A percentile compares a stretch with the other conserved stretches of the same genome.
phyloP scores from a whole-genome alignment of 2,797 vertebrate species.

The Acipenser ruthenus region DNA sequence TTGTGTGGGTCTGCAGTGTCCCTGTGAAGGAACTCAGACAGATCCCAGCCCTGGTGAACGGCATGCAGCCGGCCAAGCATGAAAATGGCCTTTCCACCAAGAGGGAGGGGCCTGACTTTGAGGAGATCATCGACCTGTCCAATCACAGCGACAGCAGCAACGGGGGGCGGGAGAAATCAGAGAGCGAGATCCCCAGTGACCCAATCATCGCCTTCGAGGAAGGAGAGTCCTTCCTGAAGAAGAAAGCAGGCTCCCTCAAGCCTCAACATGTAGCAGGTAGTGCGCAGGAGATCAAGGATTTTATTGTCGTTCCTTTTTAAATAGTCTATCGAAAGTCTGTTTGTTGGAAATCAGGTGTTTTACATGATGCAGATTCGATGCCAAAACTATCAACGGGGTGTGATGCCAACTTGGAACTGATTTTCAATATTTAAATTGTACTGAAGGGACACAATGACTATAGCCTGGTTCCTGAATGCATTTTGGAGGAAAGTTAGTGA shows the following conservation, averaged over 20 bases:
- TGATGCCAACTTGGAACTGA: no score
- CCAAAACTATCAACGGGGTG: no score
- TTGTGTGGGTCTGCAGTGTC: no score
- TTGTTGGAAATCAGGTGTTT: no score
- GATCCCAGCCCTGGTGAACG: conserved; percentile 65
- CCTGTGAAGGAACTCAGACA: neutral
- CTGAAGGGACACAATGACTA: no score
- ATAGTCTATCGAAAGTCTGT: no score
- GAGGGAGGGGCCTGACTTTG: conserved; percentile 48
- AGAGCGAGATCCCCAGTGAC: conserved; percentile 43
- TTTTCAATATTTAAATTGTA: no score
- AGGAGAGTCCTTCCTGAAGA: conserved; percentile 85
- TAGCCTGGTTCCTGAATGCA: no score
- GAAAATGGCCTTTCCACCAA: conserved; percentile 79
- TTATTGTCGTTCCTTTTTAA: no score
- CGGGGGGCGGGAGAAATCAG: conserved; percentile 48
- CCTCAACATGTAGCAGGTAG: conserved; percentile 88
- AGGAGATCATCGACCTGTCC: conserved; percentile 61
- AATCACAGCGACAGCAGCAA: conserved; percentile 61
- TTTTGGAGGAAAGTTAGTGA: no score
- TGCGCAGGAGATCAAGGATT: neutral
- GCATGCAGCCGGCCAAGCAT: conserved; percentile 68
- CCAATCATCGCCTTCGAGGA: conserved; percentile 77
- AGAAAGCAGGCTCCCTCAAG: conserved; percentile 77
- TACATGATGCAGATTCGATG: no score